Percentiles rank a stretch among this genome's conserved stretches.
These are phyloP conservation scores for Anabas testudineus DNA, from an alignment of 2,797 vertebrate genomes.

Conservation along the genomic window DNA sequence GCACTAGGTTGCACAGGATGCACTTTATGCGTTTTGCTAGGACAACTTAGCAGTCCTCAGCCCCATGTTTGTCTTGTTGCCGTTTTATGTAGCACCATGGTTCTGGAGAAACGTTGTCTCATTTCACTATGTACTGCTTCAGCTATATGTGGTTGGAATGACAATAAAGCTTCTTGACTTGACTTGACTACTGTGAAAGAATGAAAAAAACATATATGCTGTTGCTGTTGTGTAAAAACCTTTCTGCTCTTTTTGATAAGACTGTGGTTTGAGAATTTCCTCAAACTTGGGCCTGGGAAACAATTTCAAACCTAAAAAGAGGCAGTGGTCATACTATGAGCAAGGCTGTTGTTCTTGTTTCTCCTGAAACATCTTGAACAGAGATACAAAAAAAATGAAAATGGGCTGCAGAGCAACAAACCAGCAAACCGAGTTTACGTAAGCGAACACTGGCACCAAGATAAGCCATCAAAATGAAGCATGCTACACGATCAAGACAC, in stretches of 20 bases:
- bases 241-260: constrained; percentile 5
- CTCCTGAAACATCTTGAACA: constrained; percentile 20
- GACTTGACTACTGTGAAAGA: too few species aligned
- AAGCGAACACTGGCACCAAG: constrained; percentile 19
- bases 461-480: constrained; percentile 30
- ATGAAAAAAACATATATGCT: background rate
- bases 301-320: constrained; percentile 13
- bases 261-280: background rate
- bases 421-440: constrained; percentile 24
- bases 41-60: too few species aligned
- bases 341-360: background rate
- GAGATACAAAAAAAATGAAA: background rate
- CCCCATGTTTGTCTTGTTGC: too few species aligned
- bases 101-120: too few species aligned
- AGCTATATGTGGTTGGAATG: too few species aligned
- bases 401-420: constrained; percentile 28
- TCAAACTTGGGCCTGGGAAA: constrained; percentile 22
- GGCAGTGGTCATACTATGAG: constrained; percentile 10
- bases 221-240: constrained; percentile 27
- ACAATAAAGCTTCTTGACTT: too few species aligned
- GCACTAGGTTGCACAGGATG: too few species aligned
- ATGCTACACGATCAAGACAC: constrained; percentile 47
- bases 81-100: too few species aligned
- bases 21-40: too few species aligned
- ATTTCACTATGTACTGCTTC: too few species aligned